phyloP scores from a whole-genome alignment of 2,888 invertebrate species.

The Thecophora atra region DNA sequence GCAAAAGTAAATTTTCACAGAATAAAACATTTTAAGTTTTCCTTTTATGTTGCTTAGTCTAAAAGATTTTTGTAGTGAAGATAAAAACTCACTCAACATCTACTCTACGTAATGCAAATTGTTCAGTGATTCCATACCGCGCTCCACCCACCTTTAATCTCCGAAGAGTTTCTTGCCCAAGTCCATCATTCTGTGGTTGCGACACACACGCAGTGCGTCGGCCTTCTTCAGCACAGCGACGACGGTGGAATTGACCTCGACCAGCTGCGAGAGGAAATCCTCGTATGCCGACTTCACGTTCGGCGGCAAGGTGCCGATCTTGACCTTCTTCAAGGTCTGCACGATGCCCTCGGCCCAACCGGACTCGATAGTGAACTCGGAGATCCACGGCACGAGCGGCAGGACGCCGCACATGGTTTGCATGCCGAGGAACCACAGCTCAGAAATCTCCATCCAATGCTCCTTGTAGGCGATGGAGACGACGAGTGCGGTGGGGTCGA shows the following conservation, averaged over 20 bases:
- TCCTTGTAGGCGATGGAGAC: conserved; percentile 87
- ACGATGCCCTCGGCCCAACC: conserved; percentile 94
- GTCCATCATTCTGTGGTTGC: conserved; percentile 89
- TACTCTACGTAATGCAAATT: background rate
- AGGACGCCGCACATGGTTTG: conserved; percentile 88
- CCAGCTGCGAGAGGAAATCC: conserved; percentile 85
- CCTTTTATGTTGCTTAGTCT: background rate
- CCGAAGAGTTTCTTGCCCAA: conserved; percentile 88
- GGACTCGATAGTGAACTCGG: conserved; percentile 89
- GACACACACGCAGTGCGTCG: conserved; percentile 83
- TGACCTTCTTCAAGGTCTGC: conserved; percentile 82
- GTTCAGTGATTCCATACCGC: no score
- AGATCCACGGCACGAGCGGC: conserved; percentile 86
- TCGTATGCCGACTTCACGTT: conserved; percentile 91
- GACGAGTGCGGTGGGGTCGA: conserved; percentile 82
- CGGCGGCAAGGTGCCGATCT: conserved; percentile 81
- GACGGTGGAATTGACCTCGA: conserved; percentile 81
- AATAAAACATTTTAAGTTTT: no score
- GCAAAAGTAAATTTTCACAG: no score
- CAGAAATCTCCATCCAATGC: conserved; percentile 88
- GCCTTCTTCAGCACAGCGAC: conserved; percentile 81
- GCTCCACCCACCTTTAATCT: conserved; percentile 69
- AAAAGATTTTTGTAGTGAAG: background rate
- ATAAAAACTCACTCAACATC: conserved; percentile 1
- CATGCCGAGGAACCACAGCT: conserved; percentile 94